Base-by-base conservation (phyloP, 1,140 invertebrate species). In the Colletes latitarsis region DNA sequence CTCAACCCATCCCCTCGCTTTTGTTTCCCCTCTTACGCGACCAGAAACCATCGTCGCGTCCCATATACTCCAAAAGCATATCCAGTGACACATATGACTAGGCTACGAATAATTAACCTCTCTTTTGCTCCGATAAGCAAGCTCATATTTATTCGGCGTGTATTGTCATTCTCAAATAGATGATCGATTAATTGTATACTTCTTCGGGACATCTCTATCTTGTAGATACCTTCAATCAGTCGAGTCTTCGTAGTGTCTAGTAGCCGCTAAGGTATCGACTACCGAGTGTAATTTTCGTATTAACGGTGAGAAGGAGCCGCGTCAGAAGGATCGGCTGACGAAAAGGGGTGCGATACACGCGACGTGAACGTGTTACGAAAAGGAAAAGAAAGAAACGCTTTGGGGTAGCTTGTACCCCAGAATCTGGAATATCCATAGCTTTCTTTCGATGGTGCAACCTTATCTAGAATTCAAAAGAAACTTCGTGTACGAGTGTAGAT, bases 21-120 rank as follows among this genome's bases (percentile, higher is more conserved):
- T 17, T 10, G 8, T 57, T 21, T 62, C 58, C 14, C 15, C 14
- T 15, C 17, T 0, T 1, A 0, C 3, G 1, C 8, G 6, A 55
- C 41, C 9, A 9, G 17, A 12, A 58, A 74, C 19, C 21, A 74
- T 88, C 68, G 43, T 77, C 74, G 62, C 52, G 67, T 12, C 55
- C 14, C n/a, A 76, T 49, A 10, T 72, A 78, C 64, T 82, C 68
- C 78, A 82, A 68, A 89, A 88, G 90, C 91, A 92, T 92, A 92
- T 92, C 92, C 87, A 86, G 78, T 89, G 83, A 90, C 82, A 89
- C 89, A 90, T 92, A 91, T 89, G 84, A 92, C 81, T 90, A 90
- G 85, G 81, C 70, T 89, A 89, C 80, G 84, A 88, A 87, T 89
- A 89, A 87, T 82, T 77, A 77, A 87, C 82, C 75, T 84, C 79